Percentiles rank a stretch among this genome's conserved stretches.
Evolutionary conservation across 2,113 vertebrate genomes (phyloP).

Genomic region (Erythrocebus patas): DNA sequence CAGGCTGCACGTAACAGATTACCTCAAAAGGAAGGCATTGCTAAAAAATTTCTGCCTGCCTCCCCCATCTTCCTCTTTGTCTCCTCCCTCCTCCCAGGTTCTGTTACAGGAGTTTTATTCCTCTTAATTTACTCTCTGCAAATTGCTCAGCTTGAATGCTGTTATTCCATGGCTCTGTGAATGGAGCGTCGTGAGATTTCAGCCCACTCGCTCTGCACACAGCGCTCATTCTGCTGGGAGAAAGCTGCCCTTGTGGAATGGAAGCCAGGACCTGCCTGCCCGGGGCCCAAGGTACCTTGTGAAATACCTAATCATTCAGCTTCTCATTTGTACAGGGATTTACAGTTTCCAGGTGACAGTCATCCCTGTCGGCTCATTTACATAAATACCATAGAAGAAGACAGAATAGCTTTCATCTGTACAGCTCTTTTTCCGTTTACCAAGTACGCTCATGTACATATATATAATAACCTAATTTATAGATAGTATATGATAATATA

Average conservation of each 20-base stretch:
- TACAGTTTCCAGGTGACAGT: neutral
- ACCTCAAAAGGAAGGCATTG: neutral
- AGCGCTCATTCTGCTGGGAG: neutral
- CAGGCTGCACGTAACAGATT: neutral
- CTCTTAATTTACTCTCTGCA: conserved; percentile 59
- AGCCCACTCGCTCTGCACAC: neutral
- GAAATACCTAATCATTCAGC: neutral
- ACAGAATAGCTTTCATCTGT: conserved; percentile 31
- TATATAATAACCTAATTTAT: conserved; percentile 53
- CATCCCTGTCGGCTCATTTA: neutral
- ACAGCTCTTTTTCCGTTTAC: conserved; percentile 35
- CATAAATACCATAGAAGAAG: conserved; percentile 33
- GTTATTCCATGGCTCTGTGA: neutral
- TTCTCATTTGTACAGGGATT: conserved; percentile 16
- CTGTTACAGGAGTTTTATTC: conserved; percentile 44
- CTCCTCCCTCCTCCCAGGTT: conserved; percentile 44
- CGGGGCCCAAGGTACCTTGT: neutral
- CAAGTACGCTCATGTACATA: conserved; percentile 29
- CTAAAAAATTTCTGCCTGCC: neutral
- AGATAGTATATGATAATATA: conserved; percentile 48
- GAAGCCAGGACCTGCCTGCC: neutral
- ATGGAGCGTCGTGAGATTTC: neutral
- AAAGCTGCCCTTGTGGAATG: neutral
- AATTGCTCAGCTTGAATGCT: conserved; percentile 56
- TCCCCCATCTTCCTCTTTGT: neutral